Base-by-base conservation (phyloP, 1,140 invertebrate species). In the Megalopta genalis region DNA sequence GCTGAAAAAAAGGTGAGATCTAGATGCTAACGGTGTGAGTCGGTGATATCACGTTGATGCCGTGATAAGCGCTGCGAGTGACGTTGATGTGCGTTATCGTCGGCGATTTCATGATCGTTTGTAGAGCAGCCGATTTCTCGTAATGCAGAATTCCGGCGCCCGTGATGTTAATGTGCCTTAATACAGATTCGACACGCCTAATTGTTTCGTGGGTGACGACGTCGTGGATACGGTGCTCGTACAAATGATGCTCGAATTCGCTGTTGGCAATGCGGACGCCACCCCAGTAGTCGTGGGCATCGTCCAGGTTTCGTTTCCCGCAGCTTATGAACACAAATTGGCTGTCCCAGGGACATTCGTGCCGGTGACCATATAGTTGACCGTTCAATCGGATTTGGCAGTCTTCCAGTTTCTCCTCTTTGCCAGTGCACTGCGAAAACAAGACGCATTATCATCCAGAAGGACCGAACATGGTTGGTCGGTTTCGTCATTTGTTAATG, bases 111-210 rank as follows among this genome's bases (percentile, higher is more conserved):
- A 96, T 95, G 46, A 99, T 96, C 32, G 96, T 95, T 90, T 99
- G 97, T 60, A 99, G 93, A 4, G 99, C 98, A 0, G 98, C 96
- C 5, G 96, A 96, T 92, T 97, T 98, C 93, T 99, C 97, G 88
- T 98, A 98, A 88, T 99, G 99, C 14, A 99, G 93, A 70, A 99
- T 96, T 23, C 98, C 99, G 65, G 99, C 99, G n/a, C 98, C 98
- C 49, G 95, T 95, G 62, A 99, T 97, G 82, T 97, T 96, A 0
- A 99, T 95, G 88, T 96, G 96, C 88, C 97, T 95, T 67, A 99
- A 83, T 0, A 95, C 91, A 23, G 97, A 98, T 88, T 97, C 96
- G 52, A 94, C 93, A 82, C 93, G 93, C 25, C 92, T 94, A 46
- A 95, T 87, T 0, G 95, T 95, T 77, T 95, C 95, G 87, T 97